Base-by-base conservation (phyloP, 2,888 invertebrate species). In the Aleiodes testaceus region DNA sequence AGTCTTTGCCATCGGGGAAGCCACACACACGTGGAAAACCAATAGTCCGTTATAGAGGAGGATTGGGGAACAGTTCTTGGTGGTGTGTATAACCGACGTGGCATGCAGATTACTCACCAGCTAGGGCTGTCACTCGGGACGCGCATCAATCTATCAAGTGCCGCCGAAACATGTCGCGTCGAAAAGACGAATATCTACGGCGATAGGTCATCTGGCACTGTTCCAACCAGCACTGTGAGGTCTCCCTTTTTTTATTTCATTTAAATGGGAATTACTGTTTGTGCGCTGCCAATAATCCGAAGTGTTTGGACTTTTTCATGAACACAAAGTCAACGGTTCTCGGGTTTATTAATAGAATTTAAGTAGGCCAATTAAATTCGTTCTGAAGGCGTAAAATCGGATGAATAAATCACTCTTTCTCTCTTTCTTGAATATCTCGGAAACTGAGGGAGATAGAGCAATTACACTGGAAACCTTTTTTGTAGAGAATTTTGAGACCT, bases 121-220 rank as follows among this genome's bases (percentile, higher is more conserved):
- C 45, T 36, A 16, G 59, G 73, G 77, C 72, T 75, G 80, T 79
- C 80, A 81, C 80, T 80, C 76, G 78, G 78, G 79, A 72, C 77
- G 74, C 74, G 79, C 81, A 81, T 84, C 83, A 81, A 84, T 84
- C 82, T 78, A 79, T 77, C 76, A 77, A 76, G 73, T 74, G 75
- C 76, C 75, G 76, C 70, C 77, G 78, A 75, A 79, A 74, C 79
- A 77, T 74, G 81, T 79, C 78, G 81, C 78, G 82, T 80, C 78
- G 84, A 83, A 84, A 84, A 83, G 83, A 83, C 83, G 76, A 75
- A 83, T 83, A 82, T 79, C 74, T 70, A 75, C 76, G 80, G 72
- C 79, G 82, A 84, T 79, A 79, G 81, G 80, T 78, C 77, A 75
- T 76, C 78, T 83, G 83, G 83, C 82, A 1, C 12, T 9, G 3